Evolutionary conservation across 2,797 vertebrate species (phyloP), one percentile per base, ranked within the genome.

Genomic region (Loris lydekkerianus): DNA sequence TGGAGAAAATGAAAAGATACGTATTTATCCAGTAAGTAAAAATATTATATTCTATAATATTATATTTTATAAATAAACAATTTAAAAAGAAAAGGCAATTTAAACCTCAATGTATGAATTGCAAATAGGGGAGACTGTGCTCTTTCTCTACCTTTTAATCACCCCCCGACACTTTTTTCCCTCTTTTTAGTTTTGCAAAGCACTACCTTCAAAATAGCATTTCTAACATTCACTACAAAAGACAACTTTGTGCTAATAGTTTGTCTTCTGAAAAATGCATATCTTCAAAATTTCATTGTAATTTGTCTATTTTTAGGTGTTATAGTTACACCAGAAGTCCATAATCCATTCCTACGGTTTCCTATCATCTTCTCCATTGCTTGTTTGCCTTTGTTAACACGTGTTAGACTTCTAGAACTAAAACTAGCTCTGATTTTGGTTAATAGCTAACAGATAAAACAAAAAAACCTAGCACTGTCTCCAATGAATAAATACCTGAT

Each of bases 171-270:
- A 82, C 10, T 73, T 31, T 61, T 40, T 84, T 40, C 76, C 17
- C 31, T 69, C 82, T 75, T 91, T 25, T 67, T 65, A 81, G 78
- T 37, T 94, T 70, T 95, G 53, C 56, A 91, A 14, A 92, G 17
- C 34, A 89, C 37, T 81, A 83, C 17, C 46, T 92, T 67, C 25
- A 82, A 96, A 97, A 63, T 67, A 86, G 84, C 60, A 96, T 72
- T 94, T 89, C 53, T 87, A 93, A 90, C 60, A 86, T 23, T 61
- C 78, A 40, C 61, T 23, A 72, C 75, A 81, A 81, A 96, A 89
- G 53, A 82, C 91, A 94, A 65, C 40, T 43, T 34, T 93, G 23
- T 60, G 49, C 27, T 76, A 91, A 70, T 84, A n/a, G 72, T 80
- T 90, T 94, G 49, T 85, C 72, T 67, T 93, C 75, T 69, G 34